Percentiles rank a stretch among this genome's conserved stretches.
phyloP scores from a whole-genome alignment of 2,888 invertebrate species.

The Sesia bembeciformis region DNA sequence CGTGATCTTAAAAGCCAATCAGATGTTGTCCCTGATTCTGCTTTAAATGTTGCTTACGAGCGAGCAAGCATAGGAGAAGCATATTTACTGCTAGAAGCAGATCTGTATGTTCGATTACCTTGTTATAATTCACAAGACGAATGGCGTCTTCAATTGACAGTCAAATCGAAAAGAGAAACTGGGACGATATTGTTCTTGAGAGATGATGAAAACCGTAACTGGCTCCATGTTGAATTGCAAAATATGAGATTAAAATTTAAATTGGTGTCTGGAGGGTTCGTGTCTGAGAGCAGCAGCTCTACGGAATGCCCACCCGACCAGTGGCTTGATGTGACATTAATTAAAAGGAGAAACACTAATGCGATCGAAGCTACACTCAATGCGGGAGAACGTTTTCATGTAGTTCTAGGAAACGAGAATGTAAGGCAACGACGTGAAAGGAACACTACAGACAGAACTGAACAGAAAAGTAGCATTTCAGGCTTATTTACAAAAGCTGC shows the following conservation, averaged over 20 bases:
- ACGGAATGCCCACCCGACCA: slow-evolving; percentile 40
- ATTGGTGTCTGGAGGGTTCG: slow-evolving; percentile 28
- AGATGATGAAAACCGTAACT: slow-evolving; percentile 26
- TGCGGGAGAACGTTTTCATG: slow-evolving; percentile 46
- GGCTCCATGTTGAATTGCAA: slow-evolving; percentile 44
- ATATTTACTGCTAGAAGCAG: slow-evolving; percentile 35
- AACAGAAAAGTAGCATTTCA: background rate
- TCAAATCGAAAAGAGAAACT: slow-evolving; percentile 42
- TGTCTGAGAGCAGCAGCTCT: slow-evolving; percentile 45
- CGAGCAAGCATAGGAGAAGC: slow-evolving; percentile 49
- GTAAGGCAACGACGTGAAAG: slow-evolving; percentile 8
- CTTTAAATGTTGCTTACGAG: slow-evolving; percentile 54
- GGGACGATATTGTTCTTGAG: slow-evolving; percentile 49
- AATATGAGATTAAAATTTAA: slow-evolving; percentile 53
- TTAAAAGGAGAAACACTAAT: slow-evolving; percentile 37
- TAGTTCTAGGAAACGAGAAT: slow-evolving; percentile 23
- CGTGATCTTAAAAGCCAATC: slow-evolving; percentile 16
- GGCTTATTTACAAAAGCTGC: background rate
- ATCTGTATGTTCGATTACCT: slow-evolving; percentile 49
- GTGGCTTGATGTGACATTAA: slow-evolving; percentile 51
- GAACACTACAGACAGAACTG: background rate
- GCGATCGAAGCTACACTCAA: slow-evolving; percentile 57
- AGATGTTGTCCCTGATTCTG: slow-evolving; percentile 33
- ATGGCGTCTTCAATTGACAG: slow-evolving; percentile 50
- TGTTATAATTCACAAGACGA: slow-evolving; percentile 44